Percentiles rank a stretch among this genome's conserved stretches.
Evolutionary conservation across 2,113 vertebrate species (phyloP).

Genomic region (Ceyx cyanopectus): DNA sequence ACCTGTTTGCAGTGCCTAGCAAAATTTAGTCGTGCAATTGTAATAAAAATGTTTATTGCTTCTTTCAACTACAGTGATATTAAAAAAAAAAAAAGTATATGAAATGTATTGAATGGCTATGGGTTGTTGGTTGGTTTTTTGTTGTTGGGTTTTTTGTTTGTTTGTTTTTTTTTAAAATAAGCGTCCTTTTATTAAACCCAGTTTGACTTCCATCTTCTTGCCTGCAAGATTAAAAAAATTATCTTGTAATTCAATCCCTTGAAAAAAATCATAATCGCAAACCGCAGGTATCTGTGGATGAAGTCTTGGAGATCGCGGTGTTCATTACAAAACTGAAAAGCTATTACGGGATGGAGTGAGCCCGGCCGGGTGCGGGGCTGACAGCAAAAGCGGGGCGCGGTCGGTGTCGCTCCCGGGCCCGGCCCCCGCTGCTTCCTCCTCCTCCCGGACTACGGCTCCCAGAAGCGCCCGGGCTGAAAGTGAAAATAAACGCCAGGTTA

Average conservation of each 20-base stretch:
- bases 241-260: background rate
- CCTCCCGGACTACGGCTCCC: constrained; percentile 69
- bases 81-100: background rate
- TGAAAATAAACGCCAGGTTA: constrained; percentile 66
- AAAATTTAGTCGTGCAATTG: background rate
- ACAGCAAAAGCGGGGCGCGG: background rate
- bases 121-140: too few species aligned
- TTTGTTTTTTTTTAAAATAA: background rate
- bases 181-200: background rate
- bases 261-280: background rate
- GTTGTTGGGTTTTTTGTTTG: background rate
- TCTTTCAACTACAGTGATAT: background rate
- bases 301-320: background rate
- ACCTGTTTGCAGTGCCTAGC: background rate
- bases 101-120: background rate
- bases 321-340: background rate
- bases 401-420: background rate
- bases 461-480: constrained; percentile 62
- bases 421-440: background rate
- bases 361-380: background rate
- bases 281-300: rapidly evolving
- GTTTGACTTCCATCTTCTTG: background rate
- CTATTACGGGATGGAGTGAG: rapidly evolving
- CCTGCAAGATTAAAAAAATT: background rate
- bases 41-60: background rate